phyloP scores from a whole-genome alignment of 1,140 invertebrate genomes.

The Bombus breviceps region DNA sequence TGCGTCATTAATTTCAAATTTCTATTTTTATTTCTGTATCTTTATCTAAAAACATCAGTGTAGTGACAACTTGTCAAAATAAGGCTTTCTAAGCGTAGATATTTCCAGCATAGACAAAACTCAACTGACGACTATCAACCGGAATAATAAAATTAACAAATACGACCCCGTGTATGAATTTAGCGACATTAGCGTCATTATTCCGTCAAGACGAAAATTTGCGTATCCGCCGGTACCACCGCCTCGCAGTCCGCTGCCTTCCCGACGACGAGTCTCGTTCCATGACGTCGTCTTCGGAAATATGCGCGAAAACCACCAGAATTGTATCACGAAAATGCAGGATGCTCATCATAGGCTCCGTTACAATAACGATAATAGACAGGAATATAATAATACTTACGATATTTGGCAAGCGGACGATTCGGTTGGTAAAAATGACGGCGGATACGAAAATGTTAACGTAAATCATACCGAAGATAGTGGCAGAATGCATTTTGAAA shows the following conservation, averaged over 20 bases:
- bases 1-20: not conserved
- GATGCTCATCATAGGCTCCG: conserved; percentile 38
- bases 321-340: conserved; percentile 41
- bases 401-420: conserved; percentile 62
- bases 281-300: conserved; percentile 56
- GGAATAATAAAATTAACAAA: conserved; percentile 40
- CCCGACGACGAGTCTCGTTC: conserved; percentile 71
- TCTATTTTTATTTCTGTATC: not conserved
- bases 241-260: conserved; percentile 60
- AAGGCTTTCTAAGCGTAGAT: conserved; percentile 63
- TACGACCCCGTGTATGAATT: conserved; percentile 30
- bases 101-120: conserved; percentile 61
- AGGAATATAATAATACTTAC: conserved; percentile 34
- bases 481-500: conserved; percentile 46
- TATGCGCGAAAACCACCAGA: conserved; percentile 35
- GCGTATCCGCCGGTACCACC: conserved; percentile 68
- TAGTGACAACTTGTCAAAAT: not conserved
- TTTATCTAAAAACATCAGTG: not conserved
- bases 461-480: conserved; percentile 26
- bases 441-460: conserved; percentile 56
- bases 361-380: conserved; percentile 27
- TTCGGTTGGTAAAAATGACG: conserved; percentile 45
- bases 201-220: conserved; percentile 61
- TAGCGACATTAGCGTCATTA: conserved; percentile 28
- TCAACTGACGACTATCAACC: conserved; percentile 12